Percentiles rank a stretch among this genome's conserved stretches.
These are phyloP conservation scores for Aplocera efformata DNA, from an alignment of 2,888 invertebrate species.

Conservation along the genomic window DNA sequence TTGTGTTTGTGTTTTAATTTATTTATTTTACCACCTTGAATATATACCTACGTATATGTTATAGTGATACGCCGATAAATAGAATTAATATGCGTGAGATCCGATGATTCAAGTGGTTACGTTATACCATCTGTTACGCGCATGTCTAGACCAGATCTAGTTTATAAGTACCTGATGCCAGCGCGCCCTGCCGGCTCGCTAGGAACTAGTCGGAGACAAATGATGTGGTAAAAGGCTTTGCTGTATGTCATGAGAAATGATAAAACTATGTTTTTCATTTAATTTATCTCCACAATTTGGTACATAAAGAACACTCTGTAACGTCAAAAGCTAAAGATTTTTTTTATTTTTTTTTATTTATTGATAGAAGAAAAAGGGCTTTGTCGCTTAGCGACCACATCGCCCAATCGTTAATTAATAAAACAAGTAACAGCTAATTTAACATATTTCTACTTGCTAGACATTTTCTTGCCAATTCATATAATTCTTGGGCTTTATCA, in stretches of 20 bases:
- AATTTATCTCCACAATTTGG: background rate
- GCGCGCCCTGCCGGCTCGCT: background rate
- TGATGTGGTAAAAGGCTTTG: slow-evolving; percentile 2
- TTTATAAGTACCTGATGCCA: slow-evolving; percentile 13
- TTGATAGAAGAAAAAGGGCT: too few species aligned
- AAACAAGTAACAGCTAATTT: too few species aligned
- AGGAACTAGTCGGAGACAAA: slow-evolving; percentile 6
- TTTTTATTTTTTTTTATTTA: too few species aligned
- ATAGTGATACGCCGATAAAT: too few species aligned
- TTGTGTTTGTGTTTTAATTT: background rate
- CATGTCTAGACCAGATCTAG: slow-evolving; percentile 42
- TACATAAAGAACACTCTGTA: too few species aligned
- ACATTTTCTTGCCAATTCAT: too few species aligned
- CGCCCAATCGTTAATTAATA: too few species aligned
- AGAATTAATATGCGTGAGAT: background rate
- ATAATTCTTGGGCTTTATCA: too few species aligned
- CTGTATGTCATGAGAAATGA: slow-evolving; percentile 13
- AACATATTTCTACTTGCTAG: too few species aligned
- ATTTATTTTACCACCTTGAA: slow-evolving; percentile 16
- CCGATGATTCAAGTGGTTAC: slow-evolving; percentile 14
- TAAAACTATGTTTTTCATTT: slow-evolving; percentile 3
- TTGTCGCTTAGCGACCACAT: too few species aligned
- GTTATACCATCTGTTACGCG: slow-evolving; percentile 42
- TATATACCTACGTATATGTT: too few species aligned
- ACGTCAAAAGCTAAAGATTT: too few species aligned